These are phyloP conservation scores for Drosophila rufa DNA, from an alignment of 1,140 invertebrate genomes.

Conservation along the genomic window DNA sequence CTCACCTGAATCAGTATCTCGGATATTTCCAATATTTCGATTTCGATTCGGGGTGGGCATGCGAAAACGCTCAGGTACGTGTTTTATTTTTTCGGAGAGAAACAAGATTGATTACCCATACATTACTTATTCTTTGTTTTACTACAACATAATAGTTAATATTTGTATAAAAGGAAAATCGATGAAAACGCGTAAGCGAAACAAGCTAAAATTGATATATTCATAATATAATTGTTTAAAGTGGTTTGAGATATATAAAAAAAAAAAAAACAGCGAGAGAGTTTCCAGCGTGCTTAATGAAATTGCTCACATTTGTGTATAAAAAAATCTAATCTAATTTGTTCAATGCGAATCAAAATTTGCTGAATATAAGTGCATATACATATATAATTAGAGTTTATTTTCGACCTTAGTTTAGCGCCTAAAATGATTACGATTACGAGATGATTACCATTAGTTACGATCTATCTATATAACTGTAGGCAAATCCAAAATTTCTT, in stretches of 20 bases:
- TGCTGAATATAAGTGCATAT: slow-evolving; percentile 82
- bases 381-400: slow-evolving; percentile 65
- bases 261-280: slow-evolving; percentile 10
- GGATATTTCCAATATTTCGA: slow-evolving; percentile 12
- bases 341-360: slow-evolving; percentile 79
- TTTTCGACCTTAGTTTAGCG: slow-evolving; percentile 59
- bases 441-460: slow-evolving; percentile 46
- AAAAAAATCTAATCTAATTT: slow-evolving; percentile 58
- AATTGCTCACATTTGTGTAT: slow-evolving; percentile 67
- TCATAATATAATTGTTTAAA: slow-evolving; percentile 69
- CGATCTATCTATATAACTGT: slow-evolving; percentile 38
- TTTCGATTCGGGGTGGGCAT: slow-evolving; percentile 24
- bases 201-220: slow-evolving; percentile 57
- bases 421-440: slow-evolving; percentile 57
- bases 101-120: slow-evolving; percentile 87
- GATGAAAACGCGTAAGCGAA: slow-evolving; percentile 31
- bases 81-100: slow-evolving; percentile 86
- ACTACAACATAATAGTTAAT: slow-evolving; percentile 80
- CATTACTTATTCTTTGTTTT: slow-evolving; percentile 83
- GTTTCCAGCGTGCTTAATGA: slow-evolving; percentile 64
- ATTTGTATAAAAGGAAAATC: slow-evolving; percentile 62
- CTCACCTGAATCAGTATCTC: slow-evolving; percentile 19
- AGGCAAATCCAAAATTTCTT: slow-evolving; percentile 76
- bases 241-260: slow-evolving; percentile 16
- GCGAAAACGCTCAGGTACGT: slow-evolving; percentile 85